Base-by-base conservation (phyloP, 1,140 invertebrate species). In the Lucilia cuprina region DNA sequence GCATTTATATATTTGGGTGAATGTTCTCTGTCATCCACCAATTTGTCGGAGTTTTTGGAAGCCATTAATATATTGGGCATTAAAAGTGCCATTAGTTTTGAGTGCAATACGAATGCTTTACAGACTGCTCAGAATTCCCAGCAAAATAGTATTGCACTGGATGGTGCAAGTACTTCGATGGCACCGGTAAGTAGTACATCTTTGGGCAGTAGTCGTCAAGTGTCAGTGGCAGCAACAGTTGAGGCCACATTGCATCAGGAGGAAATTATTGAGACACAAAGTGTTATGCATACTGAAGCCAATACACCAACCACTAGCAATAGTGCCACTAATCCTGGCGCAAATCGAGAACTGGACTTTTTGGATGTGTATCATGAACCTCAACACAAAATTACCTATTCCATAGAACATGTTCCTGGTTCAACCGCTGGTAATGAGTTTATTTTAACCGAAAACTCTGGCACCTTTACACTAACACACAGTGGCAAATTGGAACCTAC, bases 1-100 rank as follows among this genome's bases (percentile, higher is more conserved):
- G 88, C 87, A 2, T 91, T 91, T 82, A 89, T 91, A 25, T 91
- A 91, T 75, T 87, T 91, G 85, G 89, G 89, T 5, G 89, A 91
- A 74, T 88, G 88, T 0, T 87, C 85, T 7, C 50, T 91, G 17
- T 86, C 87, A 1, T 91, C 89, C 19, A 80, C 87, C 2, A 84
- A 87, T 82, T 85, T 91, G 0, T 87, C 88, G 4, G 89, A 91
- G 49, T 91, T 91, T 19, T 83, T 91, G 14, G 89, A 90, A 50
- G 88, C 89, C 49, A 91, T 91, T 17, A 91, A 90, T 70, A 84
- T 89, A 0, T 65, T 91, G 77, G 89, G 89, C 25, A 91, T 91
- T 9, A 91, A 91, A 21, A 89, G 87, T 8, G 88, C 89, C 14
- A 91, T 91, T 17, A 91, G 89, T 60, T 91, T 90, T 30, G 89